Base-by-base conservation (phyloP, 2,797 vertebrate genomes). In the Mus minutoides region DNA sequence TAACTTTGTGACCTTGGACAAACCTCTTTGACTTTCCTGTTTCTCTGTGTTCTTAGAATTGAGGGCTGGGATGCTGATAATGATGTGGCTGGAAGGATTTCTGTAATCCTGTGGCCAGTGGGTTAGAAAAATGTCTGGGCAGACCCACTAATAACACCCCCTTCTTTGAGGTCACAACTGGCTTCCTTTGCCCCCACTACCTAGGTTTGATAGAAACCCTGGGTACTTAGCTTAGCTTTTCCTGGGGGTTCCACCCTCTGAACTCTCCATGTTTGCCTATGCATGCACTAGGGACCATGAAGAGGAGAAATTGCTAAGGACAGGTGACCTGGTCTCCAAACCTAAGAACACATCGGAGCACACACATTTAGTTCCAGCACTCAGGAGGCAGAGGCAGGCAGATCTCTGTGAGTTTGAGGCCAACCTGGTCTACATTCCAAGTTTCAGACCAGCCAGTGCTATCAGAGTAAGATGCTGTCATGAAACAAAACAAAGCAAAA, bases 381-480 rank as follows among this genome's bases (percentile, higher is more conserved):
- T 24, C 62, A 52, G 43, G 6, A 67, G 62, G 31, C 83, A n/a
- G 43, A 85, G 31, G 31, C 62, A 85, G 43, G 46, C 62, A 69
- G 83, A 84, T 64, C 62, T 85, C 62, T 52, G 83, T 34, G 83
- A 85, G 43, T 52, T n/a, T 85, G 43, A 85, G 43, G 83, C 62
- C 6, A 24, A 34, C 31, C 62, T 69, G 43, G 6, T n/a, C 83
- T 85, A n/a, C 4, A 52, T 34, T 52, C 19, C 31, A 26, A 69
- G 43, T 85, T 69, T 52, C 31, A 85, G 83, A 52, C 6, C 46
- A 67, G 43, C 24, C 78, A 10, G 56, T 26, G 31, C 43, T 52
- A 24, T 7, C n/a, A 24, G 22, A 52, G 31, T 24, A 62, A 49
- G 43, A 67, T 14, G 2, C 83, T 85, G 62, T 16, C 62, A 69